phyloP scores from a whole-genome alignment of 1,140 invertebrate genomes.

The Pygmarrhopalites habei region DNA sequence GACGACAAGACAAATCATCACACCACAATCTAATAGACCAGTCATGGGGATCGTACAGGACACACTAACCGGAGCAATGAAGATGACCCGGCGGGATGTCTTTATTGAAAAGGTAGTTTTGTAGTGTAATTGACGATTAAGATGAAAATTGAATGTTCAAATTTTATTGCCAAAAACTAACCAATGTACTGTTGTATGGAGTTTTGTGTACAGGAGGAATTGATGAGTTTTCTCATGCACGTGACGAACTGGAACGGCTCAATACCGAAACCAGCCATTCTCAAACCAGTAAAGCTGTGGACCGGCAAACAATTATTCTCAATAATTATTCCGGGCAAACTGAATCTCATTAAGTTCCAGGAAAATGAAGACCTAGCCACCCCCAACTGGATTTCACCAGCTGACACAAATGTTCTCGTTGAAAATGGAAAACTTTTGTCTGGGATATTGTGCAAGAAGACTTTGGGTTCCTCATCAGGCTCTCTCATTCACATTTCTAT shows the following conservation, averaged over 20 bases:
- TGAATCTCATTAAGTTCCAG: constrained; percentile 88
- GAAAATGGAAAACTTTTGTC: constrained; percentile 94
- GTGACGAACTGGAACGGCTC: constrained; percentile 98
- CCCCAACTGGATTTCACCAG: constrained; percentile 98
- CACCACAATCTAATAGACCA: constrained; percentile 92
- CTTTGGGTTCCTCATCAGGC: constrained; percentile 89
- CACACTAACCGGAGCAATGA: constrained; percentile 92
- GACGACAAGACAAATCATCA: constrained; percentile 96
- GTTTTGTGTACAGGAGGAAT: constrained; percentile 61
- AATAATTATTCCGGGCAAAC: constrained; percentile 94
- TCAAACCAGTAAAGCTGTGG: constrained; percentile 97
- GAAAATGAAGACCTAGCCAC: constrained; percentile 97
- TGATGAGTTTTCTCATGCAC: constrained; percentile 99
- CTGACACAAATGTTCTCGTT: constrained; percentile 97
- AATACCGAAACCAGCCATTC: constrained; percentile 94
- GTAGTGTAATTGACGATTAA: too few species aligned
- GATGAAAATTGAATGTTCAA: not conserved
- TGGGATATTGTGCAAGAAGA: constrained; percentile 98
- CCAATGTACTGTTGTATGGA: too few species aligned
- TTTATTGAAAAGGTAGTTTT: constrained; percentile 84
- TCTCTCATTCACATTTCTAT: constrained; percentile 96
- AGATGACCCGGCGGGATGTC: constrained; percentile 99
- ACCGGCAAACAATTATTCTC: constrained; percentile 97
- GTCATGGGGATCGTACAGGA: constrained; percentile 99
- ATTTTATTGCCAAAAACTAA: not conserved